Base-by-base conservation (phyloP, 2,888 invertebrate genomes). In the Pinctada fucata region DNA sequence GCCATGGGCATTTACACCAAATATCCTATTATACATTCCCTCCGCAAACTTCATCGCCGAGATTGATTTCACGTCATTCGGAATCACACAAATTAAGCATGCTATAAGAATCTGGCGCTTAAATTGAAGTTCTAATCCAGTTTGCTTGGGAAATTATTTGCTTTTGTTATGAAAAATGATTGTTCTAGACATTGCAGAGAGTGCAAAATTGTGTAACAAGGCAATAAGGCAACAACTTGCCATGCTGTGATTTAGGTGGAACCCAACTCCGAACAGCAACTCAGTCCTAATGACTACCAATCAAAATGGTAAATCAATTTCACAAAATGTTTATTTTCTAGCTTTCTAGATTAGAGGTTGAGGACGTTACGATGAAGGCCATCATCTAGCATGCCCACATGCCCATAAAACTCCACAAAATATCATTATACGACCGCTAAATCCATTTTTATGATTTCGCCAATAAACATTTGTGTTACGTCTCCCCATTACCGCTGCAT, bases 141-240 rank as follows among this genome's bases (percentile, higher is more conserved):
- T 58, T 58, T 13, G 6, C 8, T 58, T 58, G 58, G 31, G 31
- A 58, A 58, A 58, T 58, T 6, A 58, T 58, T 58, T 58, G 58
- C 13, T 58, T 58, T 58, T 6, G 58, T 58, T 58, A 58, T 58
- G 58, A 58, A 10, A 58, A 58, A 58, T 58, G 8, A 13, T 13
- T 58, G 6, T 13, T 58, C 13, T 58, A 58, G 8, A 13, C 8
- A 58, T 58, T 58, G 58, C 58, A 58, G 13, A 10, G 58, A 58
- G 58, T 58, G 58, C 58, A 58, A 58, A 58, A 58, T 58, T 58
- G 58, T 58, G 58, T 58, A 58, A 58, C 13, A 58, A 13, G 58
- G 6, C 6, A 58, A 58, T 58, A 58, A 58, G 58, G 58, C 58
- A 13, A 58, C 58, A 13, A 13, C 58, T 58, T 10, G 58, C 58